Evolutionary conservation across 2,888 invertebrate species (phyloP).

Genomic region (Ischnura elegans): DNA sequence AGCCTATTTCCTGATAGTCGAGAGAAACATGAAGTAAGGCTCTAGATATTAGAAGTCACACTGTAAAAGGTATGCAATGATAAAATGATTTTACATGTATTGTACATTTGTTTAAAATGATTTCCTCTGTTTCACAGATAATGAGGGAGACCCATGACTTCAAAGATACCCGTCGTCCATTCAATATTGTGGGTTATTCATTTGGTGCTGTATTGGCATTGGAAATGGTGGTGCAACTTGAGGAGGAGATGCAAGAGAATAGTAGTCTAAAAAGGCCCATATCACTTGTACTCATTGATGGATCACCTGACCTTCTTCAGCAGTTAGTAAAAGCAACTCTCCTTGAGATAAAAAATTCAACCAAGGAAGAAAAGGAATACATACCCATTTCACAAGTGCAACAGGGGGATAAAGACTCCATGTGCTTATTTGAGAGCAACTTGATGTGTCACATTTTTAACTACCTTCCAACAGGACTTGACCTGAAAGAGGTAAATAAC

Average conservation of each 20-base stretch:
- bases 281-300: conserved; percentile 87
- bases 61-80: too few relatives aligned
- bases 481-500: conserved; percentile 41
- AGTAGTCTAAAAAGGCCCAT: conserved; percentile 73
- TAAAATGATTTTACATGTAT: too few relatives aligned
- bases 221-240: conserved; percentile 87
- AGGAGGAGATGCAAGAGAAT: conserved; percentile 83
- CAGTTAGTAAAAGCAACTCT: conserved; percentile 33
- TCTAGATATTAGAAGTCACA: too few relatives aligned
- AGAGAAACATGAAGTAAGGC: too few relatives aligned
- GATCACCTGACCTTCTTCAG: conserved; percentile 85
- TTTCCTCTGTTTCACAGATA: conserved; percentile 78
- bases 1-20: too few relatives aligned
- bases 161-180: conserved; percentile 78
- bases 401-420: conserved; percentile 77
- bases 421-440: conserved; percentile 79
- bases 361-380: conserved; percentile 69
- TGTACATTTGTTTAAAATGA: conserved; percentile 21
- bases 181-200: conserved; percentile 92
- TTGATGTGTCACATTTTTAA: conserved; percentile 79
- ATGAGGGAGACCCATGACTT: conserved; percentile 71
- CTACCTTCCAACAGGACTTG: conserved; percentile 39
- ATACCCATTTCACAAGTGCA: conserved; percentile 77
- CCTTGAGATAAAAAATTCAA: conserved; percentile 77
- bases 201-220: conserved; percentile 90